These are phyloP conservation scores for Chrysoperla carnea DNA, from an alignment of 1,140 invertebrate species.

Conservation along the genomic window DNA sequence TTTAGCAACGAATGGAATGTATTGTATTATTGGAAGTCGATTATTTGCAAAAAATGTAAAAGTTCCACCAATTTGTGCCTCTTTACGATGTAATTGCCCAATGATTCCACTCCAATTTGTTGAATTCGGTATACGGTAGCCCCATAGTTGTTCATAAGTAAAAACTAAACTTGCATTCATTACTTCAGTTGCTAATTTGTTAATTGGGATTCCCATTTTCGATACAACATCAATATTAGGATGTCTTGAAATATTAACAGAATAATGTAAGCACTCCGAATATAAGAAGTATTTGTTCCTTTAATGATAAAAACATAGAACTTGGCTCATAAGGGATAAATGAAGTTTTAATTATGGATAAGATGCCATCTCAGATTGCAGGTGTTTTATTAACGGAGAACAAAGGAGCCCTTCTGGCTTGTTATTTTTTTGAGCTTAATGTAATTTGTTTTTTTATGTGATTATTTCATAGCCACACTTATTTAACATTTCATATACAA, in stretches of 20 bases:
- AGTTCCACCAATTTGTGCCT: slow-evolving; percentile 42
- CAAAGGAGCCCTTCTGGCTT: too few species aligned
- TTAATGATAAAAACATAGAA: too few species aligned
- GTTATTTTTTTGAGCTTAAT: too few species aligned
- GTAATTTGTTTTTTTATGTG: too few species aligned
- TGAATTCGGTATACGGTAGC: slow-evolving; percentile 19
- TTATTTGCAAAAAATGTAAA: slow-evolving; percentile 39
- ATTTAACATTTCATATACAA: too few species aligned
- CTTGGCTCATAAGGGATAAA: too few species aligned
- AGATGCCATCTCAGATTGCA: too few species aligned
- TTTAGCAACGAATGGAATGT: slow-evolving; percentile 36
- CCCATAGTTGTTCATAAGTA: slow-evolving; percentile 31
- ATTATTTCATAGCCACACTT: too few species aligned
- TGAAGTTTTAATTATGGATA: too few species aligned
- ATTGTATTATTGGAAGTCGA: slow-evolving; percentile 35
- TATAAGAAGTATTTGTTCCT: too few species aligned
- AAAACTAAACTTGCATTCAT: slow-evolving; percentile 36
- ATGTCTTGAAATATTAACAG: slow-evolving; percentile 18
- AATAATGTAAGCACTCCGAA: too few species aligned
- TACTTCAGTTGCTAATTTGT: slow-evolving; percentile 30
- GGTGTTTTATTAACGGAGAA: too few species aligned
- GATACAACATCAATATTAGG: slow-evolving; percentile 38
- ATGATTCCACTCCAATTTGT: slow-evolving; percentile 42
- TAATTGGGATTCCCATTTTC: slow-evolving; percentile 40
- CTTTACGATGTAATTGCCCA: slow-evolving; percentile 31